These are phyloP conservation scores for Resseliella maxima DNA, from an alignment of 2,888 invertebrate species.

Conservation along the genomic window DNA sequence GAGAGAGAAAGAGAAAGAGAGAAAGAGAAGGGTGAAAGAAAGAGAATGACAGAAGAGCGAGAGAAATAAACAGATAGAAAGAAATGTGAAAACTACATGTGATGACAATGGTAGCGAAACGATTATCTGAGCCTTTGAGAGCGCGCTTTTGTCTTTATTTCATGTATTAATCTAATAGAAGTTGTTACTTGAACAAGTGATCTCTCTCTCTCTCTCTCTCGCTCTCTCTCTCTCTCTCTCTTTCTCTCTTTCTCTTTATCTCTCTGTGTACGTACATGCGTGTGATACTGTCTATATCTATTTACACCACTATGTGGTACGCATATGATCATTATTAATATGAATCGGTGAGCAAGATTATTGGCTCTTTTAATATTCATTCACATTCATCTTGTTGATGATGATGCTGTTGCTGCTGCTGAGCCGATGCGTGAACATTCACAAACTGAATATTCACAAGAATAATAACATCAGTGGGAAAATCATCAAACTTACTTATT, in stretches of 20 bases:
- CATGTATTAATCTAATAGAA: conserved; percentile 7
- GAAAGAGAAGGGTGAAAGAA: background rate
- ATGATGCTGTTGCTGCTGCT: background rate
- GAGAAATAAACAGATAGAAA: background rate
- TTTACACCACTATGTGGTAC: no score
- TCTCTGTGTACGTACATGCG: background rate
- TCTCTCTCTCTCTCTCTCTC: no score
- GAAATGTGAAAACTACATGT: no score
- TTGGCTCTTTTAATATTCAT: background rate
- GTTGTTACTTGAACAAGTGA: conserved; percentile 16
- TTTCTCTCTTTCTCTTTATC: background rate
- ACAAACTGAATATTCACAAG: conserved; percentile 35
- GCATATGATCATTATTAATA: conserved; percentile 24
- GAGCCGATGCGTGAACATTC: background rate
- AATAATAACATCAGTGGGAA: conserved; percentile 26
- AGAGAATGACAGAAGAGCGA: no score
- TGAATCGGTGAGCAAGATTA: background rate
- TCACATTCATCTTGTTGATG: background rate
- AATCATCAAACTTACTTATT: conserved; percentile 11
- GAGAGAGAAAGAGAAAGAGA: background rate
- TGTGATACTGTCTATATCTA: background rate
- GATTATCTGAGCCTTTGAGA: background rate
- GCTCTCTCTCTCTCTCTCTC: background rate
- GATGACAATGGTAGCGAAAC: conserved; percentile 33
- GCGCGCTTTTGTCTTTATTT: background rate